phyloP scores from a whole-genome alignment of 2,797 vertebrate species.

The Botia almorhae region DNA sequence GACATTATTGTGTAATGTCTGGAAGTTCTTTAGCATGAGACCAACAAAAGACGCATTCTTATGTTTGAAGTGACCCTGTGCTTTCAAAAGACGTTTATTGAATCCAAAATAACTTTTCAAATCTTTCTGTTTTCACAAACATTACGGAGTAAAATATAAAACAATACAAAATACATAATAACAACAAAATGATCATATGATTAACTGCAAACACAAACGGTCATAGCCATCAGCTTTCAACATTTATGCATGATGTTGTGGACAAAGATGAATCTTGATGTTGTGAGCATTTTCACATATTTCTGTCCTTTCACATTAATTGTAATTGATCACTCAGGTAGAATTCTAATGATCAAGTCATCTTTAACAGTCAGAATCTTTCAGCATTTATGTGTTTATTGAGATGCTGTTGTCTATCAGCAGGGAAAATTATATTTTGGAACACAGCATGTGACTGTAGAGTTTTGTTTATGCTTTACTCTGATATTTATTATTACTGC shows the following conservation, averaged over 20 bases:
- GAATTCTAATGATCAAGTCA: neutral
- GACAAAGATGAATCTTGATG: neutral
- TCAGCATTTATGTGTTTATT: too few species aligned
- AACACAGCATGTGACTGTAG: too few species aligned
- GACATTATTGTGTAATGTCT: neutral
- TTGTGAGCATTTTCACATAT: neutral
- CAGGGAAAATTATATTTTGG: too few species aligned
- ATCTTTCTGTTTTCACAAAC: slow-evolving; percentile 4
- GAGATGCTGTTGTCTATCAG: too few species aligned
- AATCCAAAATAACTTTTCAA: neutral
- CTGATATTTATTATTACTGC: too few species aligned
- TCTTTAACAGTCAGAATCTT: slow-evolving; percentile 4
- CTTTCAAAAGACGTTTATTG: slow-evolving; percentile 32
- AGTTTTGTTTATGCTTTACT: too few species aligned
- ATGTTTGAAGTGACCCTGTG: neutral
- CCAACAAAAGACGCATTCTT: neutral
- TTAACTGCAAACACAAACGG: neutral
- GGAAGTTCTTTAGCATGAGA: neutral
- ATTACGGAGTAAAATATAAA: neutral
- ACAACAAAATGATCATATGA: too few species aligned
- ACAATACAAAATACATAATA: slow-evolving; percentile 3
- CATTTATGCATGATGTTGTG: neutral
- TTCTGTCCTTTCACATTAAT: neutral
- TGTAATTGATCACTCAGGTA: neutral
- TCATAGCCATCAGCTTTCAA: neutral